These are phyloP conservation scores for Siniperca obscura DNA, from an alignment of 2,797 vertebrate genomes.

Conservation along the genomic window DNA sequence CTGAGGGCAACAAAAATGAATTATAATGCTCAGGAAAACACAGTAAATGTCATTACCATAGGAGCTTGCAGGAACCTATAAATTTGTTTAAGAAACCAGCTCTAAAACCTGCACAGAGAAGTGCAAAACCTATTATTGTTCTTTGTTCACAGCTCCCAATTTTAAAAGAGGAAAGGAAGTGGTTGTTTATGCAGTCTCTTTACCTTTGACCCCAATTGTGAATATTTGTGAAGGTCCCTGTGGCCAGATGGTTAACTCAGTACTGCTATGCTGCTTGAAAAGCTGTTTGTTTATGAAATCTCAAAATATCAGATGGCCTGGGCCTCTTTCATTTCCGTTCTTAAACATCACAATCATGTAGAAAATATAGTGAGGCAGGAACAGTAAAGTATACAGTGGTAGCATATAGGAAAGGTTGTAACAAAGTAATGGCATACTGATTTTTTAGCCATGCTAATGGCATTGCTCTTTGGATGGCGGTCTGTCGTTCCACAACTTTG, in stretches of 20 bases:
- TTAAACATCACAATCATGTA: constrained; percentile 12
- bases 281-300: constrained; percentile 43
- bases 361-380: constrained; percentile 10
- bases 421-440: not conserved
- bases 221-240: constrained; percentile 35
- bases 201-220: constrained; percentile 29
- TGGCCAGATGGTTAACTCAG: constrained; percentile 6
- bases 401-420: not conserved
- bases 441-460: not conserved
- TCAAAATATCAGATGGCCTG: constrained; percentile 25
- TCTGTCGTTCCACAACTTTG: not conserved
- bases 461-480: not conserved
- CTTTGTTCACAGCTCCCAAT: not conserved
- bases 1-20: constrained; percentile 26
- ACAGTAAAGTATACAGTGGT: not conserved
- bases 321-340: constrained; percentile 57
- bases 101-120: constrained; percentile 1
- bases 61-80: constrained; percentile 25
- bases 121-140: constrained; percentile 12
- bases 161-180: constrained; percentile 15
- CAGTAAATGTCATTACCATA: constrained; percentile 28
- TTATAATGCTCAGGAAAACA: constrained; percentile 28
- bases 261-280: constrained; percentile 7
- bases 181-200: constrained; percentile 43
- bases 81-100: constrained; percentile 25